Evolutionary conservation across 2,797 vertebrate species (phyloP), one percentile per base, ranked within the genome.

Genomic region (Channa striata): DNA sequence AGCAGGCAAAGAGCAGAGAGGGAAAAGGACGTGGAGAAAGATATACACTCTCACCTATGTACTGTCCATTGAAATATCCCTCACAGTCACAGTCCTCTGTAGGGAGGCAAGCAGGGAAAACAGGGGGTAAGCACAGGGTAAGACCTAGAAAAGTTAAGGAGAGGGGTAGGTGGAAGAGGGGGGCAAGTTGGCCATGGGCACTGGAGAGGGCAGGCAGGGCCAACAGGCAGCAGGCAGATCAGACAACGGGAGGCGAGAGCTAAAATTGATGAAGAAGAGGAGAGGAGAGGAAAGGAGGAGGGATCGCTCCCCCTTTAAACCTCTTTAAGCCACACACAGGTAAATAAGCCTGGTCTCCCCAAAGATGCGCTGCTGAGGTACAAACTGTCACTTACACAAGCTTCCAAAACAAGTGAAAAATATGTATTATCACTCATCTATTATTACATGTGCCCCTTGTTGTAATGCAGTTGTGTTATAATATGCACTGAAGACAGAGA

Each of bases 31-130:
- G 77, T 74, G 83, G 83, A 89, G 87, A 82, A 89, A 90, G 86
- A 78, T 78, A 87, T 92, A 92, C 87, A 68, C 86, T 93, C 97
- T 98, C 91, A 98, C 97, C 97, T 94, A 99, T 97, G 64, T 99
- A 98, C 80, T 97, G 95, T 89, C 97, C 97, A 89, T 96, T 97
- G 95, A 97, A 95, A 94, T 97, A 95, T 80, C 96, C 96, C 85
- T 99, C 97, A 91, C 96, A 97, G 92, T 99, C 97, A 95, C 96
- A 98, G 94, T 96, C 95, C 87, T 97, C 97, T 99, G 95, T 84
- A 90, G 91, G 92, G 89, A 93, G 87, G 92, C 92, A 94, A 95
- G 94, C 84, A 89, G 75, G 93, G 83, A 90, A 84, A 90, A 90
- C 83, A 91, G 80, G 86, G 88, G 87, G 83, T 88, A 85, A 94